Evolutionary conservation across 1,140 invertebrate genomes (phyloP).

Genomic region (Artemia franciscana): DNA sequence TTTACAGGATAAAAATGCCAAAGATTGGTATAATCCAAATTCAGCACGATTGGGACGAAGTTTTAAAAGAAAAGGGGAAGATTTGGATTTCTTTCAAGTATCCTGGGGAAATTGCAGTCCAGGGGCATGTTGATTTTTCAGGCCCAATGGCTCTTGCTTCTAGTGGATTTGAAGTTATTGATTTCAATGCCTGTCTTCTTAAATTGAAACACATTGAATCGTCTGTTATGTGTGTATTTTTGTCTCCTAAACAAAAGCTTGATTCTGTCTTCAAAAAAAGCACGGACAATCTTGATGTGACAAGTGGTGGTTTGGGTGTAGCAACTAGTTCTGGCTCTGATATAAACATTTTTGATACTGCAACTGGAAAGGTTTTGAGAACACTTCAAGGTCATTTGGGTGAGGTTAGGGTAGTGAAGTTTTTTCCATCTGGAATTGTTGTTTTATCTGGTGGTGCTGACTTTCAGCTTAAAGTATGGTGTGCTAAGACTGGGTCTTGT

Average conservation of each 20-base stretch:
- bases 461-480: conserved; percentile 42
- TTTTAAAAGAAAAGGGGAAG: not conserved
- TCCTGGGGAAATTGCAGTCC: not conserved
- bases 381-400: conserved; percentile 37
- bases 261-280: not conserved
- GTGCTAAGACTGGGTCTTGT: conserved; percentile 36
- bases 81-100: not conserved
- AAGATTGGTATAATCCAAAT: not conserved
- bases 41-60: not conserved
- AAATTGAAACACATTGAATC: not conserved
- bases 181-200: not conserved
- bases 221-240: not conserved
- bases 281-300: conserved; percentile 27
- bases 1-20: not conserved
- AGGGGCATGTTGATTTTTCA: not conserved
- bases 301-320: conserved; percentile 31
- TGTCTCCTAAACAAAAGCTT: not conserved
- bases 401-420: conserved; percentile 39
- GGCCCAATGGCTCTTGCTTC: not conserved
- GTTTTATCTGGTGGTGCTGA: conserved; percentile 40
- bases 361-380: conserved; percentile 29
- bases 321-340: conserved; percentile 32
- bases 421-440: conserved; percentile 45
- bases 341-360: conserved; percentile 35
- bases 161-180: not conserved